Percentiles rank a stretch among this genome's conserved stretches.
phyloP scores from a whole-genome alignment of 2,113 vertebrate genomes.

The Penelope pileata region DNA sequence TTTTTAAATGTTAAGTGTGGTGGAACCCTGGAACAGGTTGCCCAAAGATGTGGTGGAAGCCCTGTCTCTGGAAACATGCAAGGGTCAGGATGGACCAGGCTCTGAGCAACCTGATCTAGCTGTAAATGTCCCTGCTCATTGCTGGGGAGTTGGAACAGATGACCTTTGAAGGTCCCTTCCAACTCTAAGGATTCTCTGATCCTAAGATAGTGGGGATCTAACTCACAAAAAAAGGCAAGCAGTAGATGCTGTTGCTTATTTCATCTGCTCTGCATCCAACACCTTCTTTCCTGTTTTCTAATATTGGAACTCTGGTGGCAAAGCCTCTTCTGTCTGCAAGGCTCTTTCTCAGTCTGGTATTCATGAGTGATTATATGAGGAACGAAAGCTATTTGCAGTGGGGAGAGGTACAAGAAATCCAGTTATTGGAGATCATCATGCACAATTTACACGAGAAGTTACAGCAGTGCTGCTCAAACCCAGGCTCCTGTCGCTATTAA shows the following conservation, averaged over 20 bases:
- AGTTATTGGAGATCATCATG: not conserved
- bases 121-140: too few species aligned
- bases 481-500: conserved; percentile 28
- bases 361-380: not conserved
- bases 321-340: not conserved
- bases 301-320: not conserved
- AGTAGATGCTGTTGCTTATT: not conserved
- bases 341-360: not conserved
- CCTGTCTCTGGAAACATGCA: too few species aligned
- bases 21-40: too few species aligned
- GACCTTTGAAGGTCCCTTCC: too few species aligned
- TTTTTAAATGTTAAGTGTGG: too few species aligned
- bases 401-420: not conserved
- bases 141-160: too few species aligned
- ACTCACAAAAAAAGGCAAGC: not conserved
- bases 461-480: not conserved
- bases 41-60: too few species aligned
- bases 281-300: not conserved
- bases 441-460: conserved; percentile 19
- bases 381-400: not conserved
- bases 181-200: too few species aligned
- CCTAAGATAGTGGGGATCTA: not conserved
- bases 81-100: too few species aligned
- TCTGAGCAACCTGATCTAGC: too few species aligned
- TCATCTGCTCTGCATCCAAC: not conserved